These are phyloP conservation scores for Tyto alba DNA, from an alignment of 2,113 vertebrate genomes.

Conservation along the genomic window DNA sequence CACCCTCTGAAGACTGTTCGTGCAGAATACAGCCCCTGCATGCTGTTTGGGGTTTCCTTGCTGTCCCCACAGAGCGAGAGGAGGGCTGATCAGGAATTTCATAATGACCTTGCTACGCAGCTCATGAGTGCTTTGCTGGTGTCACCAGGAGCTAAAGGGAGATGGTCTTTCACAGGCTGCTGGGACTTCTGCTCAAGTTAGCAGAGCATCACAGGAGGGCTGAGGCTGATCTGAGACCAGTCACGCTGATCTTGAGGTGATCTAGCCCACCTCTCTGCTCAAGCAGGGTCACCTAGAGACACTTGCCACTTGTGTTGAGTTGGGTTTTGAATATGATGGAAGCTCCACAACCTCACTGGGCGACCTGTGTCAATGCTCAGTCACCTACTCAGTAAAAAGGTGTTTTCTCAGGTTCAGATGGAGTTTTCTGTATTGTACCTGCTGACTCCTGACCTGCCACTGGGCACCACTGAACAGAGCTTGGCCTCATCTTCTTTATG, in stretches of 20 bases:
- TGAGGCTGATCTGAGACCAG: neutral
- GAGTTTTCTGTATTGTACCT: neutral
- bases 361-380: neutral
- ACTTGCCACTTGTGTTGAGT: neutral
- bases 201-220: neutral
- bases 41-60: neutral
- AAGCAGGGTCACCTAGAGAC: neutral
- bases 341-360: neutral
- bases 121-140: neutral
- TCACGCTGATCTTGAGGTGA: neutral
- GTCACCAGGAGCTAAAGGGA: neutral
- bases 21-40: neutral
- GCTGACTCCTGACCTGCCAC: neutral
- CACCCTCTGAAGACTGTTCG: neutral
- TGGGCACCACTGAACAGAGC: neutral
- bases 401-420: neutral
- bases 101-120: neutral
- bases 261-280: neutral
- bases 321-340: neutral
- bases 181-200: neutral
- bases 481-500: neutral
- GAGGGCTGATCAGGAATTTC: neutral
- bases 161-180: neutral
- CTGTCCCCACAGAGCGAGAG: neutral
- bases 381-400: neutral